Evolutionary conservation across 2,113 vertebrate genomes (phyloP).

Genomic region (Pterocles orientalis): DNA sequence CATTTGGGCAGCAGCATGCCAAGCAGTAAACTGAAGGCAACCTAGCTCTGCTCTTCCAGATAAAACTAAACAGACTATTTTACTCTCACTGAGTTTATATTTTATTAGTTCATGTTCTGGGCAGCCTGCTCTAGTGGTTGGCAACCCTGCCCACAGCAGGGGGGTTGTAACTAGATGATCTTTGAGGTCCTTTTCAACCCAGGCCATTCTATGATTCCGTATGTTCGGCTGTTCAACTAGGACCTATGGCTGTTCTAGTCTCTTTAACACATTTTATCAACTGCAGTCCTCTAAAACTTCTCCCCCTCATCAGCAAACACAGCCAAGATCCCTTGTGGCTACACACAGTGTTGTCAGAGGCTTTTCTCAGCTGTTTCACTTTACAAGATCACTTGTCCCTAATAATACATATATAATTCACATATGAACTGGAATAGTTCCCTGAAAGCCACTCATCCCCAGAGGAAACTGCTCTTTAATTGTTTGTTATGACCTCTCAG

Average conservation of each 20-base stretch:
- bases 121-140: too few species aligned
- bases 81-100: background rate
- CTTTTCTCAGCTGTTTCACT: constrained; percentile 15
- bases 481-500: constrained; percentile 34
- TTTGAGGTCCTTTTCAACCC: too few species aligned
- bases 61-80: background rate
- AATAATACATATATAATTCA: constrained; percentile 43
- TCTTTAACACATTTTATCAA: background rate
- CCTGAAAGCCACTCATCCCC: background rate
- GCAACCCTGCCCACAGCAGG: too few species aligned
- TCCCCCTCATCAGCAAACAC: background rate
- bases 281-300: background rate
- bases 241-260: background rate
- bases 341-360: background rate
- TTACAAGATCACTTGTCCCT: constrained; percentile 26
- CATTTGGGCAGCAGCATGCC: background rate
- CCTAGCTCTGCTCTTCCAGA: background rate
- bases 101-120: background rate
- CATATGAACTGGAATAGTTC: background rate
- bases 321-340: background rate
- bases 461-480: constrained; percentile 20
- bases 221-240: background rate
- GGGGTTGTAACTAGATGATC: too few species aligned
- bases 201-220: too few species aligned
- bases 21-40: background rate